These are phyloP conservation scores for Trematocara caparti DNA, from an alignment of 2,797 vertebrate species.

Conservation along the genomic window DNA sequence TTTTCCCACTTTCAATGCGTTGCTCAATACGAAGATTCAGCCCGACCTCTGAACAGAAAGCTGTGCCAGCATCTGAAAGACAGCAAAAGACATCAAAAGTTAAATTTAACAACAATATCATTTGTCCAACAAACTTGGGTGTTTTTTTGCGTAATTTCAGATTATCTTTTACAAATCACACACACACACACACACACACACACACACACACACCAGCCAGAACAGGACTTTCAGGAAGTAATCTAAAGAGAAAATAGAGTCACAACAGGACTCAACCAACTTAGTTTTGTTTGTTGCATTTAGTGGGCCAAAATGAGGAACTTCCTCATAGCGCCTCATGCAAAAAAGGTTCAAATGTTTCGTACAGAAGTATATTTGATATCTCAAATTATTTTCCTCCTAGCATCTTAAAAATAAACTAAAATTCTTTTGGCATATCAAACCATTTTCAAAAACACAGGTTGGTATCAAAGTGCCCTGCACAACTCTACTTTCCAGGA, in stretches of 20 bases:
- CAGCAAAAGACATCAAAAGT: rapidly evolving
- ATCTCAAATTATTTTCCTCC: rapidly evolving
- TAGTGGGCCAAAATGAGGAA: neutral
- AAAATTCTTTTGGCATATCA: rapidly evolving
- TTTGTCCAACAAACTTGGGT: neutral
- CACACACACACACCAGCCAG: neutral
- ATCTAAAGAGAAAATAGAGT: neutral
- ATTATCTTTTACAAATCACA: neutral
- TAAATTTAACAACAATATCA: neutral
- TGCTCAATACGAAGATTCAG: neutral
- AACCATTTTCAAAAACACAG: neutral
- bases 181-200: no score
- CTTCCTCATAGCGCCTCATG: neutral
- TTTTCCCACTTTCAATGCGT: neutral
- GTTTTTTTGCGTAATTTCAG: rapidly evolving
- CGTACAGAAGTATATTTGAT: neutral
- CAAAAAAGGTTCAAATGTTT: neutral
- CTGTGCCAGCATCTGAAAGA: slow-evolving; percentile 36
- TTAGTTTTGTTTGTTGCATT: neutral
- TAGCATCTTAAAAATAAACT: rapidly evolving
- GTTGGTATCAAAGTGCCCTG: neutral
- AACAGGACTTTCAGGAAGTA: neutral
- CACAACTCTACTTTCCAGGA: neutral
- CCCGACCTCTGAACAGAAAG: neutral
- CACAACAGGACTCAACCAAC: neutral